Conservation (phyloP, 1,140 invertebrate genomes). For the Atopsyche davidsoni region DNA sequence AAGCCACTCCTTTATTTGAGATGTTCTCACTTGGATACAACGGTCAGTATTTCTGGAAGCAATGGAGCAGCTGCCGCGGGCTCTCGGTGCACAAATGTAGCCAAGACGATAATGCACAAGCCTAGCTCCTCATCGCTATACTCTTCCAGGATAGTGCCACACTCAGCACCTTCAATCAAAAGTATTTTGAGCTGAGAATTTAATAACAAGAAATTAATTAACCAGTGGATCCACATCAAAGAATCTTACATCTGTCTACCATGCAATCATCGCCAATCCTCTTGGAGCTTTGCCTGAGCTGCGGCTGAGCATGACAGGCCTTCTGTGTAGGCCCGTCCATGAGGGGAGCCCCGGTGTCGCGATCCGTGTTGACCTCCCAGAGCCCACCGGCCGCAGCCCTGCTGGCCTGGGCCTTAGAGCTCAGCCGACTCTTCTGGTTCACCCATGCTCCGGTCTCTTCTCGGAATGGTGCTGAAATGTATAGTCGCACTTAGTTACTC, state of each 20-base stretch:
- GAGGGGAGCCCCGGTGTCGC: constrained; percentile 13
- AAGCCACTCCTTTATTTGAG: neutral
- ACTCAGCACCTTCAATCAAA: constrained; percentile 61
- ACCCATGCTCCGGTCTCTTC: constrained; percentile 24
- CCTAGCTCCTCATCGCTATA: constrained; percentile 97
- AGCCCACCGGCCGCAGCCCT: neutral
- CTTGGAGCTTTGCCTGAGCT: constrained; percentile 57
- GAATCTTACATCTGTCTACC: constrained; percentile 49
- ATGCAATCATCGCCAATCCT: constrained; percentile 68
- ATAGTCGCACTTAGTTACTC: too few relatives aligned
- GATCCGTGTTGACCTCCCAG: constrained; percentile 21
- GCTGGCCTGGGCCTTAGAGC: neutral
- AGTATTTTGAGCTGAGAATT: neutral
- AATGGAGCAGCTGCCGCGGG: constrained; percentile 88
- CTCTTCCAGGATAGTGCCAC: constrained; percentile 78
- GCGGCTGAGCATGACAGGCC: constrained; percentile 45
- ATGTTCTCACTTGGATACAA: constrained; percentile 80
- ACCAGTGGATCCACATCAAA: too few relatives aligned
- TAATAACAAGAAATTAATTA: neutral
- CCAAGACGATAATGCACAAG: constrained; percentile 86
- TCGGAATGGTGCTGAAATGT: constrained; percentile 19
- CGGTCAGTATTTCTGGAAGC: constrained; percentile 84
- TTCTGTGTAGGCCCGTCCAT: constrained; percentile 35
- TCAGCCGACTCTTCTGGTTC: constrained; percentile 13
- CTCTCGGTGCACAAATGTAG: constrained; percentile 94